Conservation (phyloP, 2,113 vertebrate species). For the Rhabdomys dilectus region DNA sequence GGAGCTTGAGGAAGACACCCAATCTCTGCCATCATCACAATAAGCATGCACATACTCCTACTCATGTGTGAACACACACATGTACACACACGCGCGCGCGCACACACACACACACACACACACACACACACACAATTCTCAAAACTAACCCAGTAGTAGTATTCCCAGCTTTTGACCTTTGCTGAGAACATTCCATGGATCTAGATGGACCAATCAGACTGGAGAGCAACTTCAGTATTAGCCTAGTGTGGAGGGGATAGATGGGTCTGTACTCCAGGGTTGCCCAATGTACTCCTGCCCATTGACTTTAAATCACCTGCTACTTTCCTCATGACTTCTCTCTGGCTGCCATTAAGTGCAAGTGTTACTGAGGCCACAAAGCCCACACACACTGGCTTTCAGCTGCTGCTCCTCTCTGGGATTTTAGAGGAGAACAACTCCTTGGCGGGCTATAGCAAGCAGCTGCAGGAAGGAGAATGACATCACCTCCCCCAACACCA, state of each 20-base stretch:
- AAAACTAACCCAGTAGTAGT: not conserved
- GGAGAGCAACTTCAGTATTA: not conserved
- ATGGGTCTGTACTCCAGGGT: not conserved
- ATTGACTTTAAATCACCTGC: not conserved
- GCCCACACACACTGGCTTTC: conserved; percentile 64
- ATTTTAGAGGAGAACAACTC: not conserved
- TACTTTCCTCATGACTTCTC: not conserved
- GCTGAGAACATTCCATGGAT: not conserved
- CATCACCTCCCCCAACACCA: conserved; percentile 73
- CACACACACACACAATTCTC: not conserved
- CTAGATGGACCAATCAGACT: not conserved
- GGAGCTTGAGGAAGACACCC: not conserved
- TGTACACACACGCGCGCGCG: not conserved
- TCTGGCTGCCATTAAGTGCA: no score
- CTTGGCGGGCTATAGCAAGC: conserved; percentile 50
- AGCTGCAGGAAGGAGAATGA: conserved; percentile 80
- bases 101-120: not conserved
- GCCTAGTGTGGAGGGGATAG: not conserved
- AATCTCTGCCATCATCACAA: not conserved
- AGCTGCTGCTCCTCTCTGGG: conserved; percentile 19
- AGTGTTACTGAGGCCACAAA: not conserved
- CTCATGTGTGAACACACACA: not conserved
- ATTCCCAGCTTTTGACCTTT: not conserved
- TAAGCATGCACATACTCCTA: not conserved
- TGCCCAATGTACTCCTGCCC: not conserved